Base-by-base conservation (phyloP, 92 coral and sea anemone species). In the Chrysogorgia sp. region DNA sequence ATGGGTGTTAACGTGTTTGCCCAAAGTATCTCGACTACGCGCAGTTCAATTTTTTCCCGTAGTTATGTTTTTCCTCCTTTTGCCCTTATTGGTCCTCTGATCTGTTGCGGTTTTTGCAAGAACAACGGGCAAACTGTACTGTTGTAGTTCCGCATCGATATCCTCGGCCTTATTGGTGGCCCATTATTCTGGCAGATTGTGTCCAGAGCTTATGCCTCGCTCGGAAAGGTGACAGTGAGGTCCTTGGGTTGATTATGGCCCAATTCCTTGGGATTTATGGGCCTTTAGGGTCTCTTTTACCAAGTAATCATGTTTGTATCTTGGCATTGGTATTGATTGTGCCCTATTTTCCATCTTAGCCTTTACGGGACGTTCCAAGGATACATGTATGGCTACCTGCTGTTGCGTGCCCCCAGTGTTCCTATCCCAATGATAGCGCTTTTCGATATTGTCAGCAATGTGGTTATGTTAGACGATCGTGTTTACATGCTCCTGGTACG, bases 21-120 rank as follows among this genome's bases (percentile, higher is more conserved):
- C 13, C 86, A 82, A 12, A 32, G 61, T 69, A 23, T 58, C 62
- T 40, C 72, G 23, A 22, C 50, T 43, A 43, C 50, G 17, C 17
- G 8, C 10, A 8, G 10, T 43, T 43, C 67, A 22, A 9, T 79
- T 2, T 32, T 70, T 23, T 71, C 79, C 55, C 67, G 53, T 37
- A 26, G 34, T 20, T 81, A 33, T 62, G 88, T 71, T 32, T 79
- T 70, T 58, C 88, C 87, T 43, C 84, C 88, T 5, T 70, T 84
- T 25, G 41, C 15, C 19, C 85, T 79, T 23, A 84, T 84, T 80
- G 85, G 88, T 49, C 75, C 75, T n/a, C n/a, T n/a, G n/a, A n/a
- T 0, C 20, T 67, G 7, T 40, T 79, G 7, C 25, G 52, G 13
- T 67, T 66, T 30, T 34, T 79, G n/a, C 19, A 35, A 1, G 76